Base-by-base conservation (phyloP, 2,797 vertebrate species). In the Mormyrops attenuatus region DNA sequence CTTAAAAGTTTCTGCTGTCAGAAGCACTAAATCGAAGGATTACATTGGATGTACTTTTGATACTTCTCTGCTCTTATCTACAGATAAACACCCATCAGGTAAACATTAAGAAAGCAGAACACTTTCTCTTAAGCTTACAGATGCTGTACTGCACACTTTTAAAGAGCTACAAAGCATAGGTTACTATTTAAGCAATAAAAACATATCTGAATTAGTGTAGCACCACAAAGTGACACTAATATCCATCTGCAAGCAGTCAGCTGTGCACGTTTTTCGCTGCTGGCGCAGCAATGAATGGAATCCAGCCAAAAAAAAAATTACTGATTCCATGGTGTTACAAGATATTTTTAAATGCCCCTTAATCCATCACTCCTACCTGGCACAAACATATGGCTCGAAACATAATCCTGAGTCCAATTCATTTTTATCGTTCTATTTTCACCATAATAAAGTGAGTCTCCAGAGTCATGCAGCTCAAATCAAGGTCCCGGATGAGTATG, bases 81-180 rank as follows among this genome's bases (percentile, higher is more conserved):
- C 77, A 80, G 41, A 8, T 82, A 82, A 82, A 47, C 73, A 15
- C 38, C 38, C 5, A 80, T 22, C 84, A 26, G 22, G n/a, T 52
- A 85, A 52, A 85, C 20, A 50, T 85, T 85, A 49, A 85, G 22
- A 85, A 26, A 85, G n/a, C 84, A 85, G 84, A 26, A 85, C 8
- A 52, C 49, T 82, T n/a, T 47, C 41, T 47, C 77, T 82, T 82
- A 82, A 22, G 41, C 41, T 50, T 85, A 26, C 5, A 85, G n/a
- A 49, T 38, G 52, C 85, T 41, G 2, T 60, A 34, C 30, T 87
- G 13, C 26, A 57, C 20, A n/a, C 3, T 49, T 53, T 87, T 17
- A 55, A 55, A 34, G 5, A 38, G 50, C 6, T 49, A 50, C 3
- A 50, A 55, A 7, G 85, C 22, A 55, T 17, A 22, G 13, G 22